Percentiles rank a stretch among this genome's conserved stretches.
Evolutionary conservation across 2,888 invertebrate species (phyloP).

Genomic region (Harpalus rubripes): DNA sequence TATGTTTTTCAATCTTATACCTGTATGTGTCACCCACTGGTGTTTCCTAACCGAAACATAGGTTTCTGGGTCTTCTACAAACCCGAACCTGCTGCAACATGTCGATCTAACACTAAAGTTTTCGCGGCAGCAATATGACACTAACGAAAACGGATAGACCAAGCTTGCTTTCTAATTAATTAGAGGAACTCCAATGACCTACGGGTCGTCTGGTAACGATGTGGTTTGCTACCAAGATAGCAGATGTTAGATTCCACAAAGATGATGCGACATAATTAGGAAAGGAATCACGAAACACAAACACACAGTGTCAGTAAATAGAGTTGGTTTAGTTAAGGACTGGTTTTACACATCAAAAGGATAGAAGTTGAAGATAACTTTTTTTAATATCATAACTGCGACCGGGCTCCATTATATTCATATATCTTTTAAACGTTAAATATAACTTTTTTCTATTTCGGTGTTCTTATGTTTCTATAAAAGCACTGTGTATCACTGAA

Average conservation of each 20-base stretch:
- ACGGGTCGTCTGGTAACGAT: slow-evolving; percentile 44
- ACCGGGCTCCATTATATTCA: too few species aligned
- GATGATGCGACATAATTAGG: background rate
- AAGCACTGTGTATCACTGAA: too few species aligned
- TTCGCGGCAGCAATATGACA: slow-evolving; percentile 36
- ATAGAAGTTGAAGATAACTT: too few species aligned
- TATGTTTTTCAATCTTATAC: too few species aligned
- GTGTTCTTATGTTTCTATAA: too few species aligned
- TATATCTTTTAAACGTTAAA: too few species aligned
- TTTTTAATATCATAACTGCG: too few species aligned
- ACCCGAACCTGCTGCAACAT: background rate
- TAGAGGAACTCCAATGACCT: slow-evolving; percentile 44
- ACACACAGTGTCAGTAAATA: background rate
- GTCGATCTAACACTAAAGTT: background rate
- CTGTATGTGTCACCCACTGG: too few species aligned
- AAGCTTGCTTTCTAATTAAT: slow-evolving; percentile 39
- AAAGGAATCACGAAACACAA: background rate
- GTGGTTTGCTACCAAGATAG: slow-evolving; percentile 14
- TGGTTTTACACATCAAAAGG: too few species aligned
- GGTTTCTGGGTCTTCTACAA: background rate
- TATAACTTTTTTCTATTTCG: too few species aligned
- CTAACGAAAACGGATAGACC: slow-evolving; percentile 52
- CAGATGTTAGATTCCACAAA: slow-evolving; percentile 14
- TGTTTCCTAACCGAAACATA: background rate
- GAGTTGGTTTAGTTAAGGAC: background rate